Evolutionary conservation across 2,797 vertebrate species (phyloP), one percentile per base, ranked within the genome.

Genomic region (Clarias fuscus): DNA sequence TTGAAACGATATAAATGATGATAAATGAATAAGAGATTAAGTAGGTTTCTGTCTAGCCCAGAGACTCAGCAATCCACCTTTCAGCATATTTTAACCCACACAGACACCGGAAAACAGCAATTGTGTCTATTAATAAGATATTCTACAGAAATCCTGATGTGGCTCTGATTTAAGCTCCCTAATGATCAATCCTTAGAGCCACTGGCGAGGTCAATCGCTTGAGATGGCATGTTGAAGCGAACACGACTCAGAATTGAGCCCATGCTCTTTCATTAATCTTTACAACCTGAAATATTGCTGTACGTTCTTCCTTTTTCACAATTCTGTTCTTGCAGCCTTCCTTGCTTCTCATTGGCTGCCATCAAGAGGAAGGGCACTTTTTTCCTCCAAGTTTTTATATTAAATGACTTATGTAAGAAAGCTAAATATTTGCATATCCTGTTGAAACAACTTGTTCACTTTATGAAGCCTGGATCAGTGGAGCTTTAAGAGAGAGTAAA

Each of bases 331-430:
- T 71, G 53, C 67, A 68, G 30, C 73, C 83, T 85, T 40, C 62
- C 83, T 88, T 56, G 24, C 22, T 87, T 89, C 85, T 87, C 61
- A 91, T 91, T 93, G 89, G 91, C 88, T 88, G 88, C 27, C 73
- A 77, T 37, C 40, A 68, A 4, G 59, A 89, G 88, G 91, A 89
- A 87, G 89, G 81, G 61, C 64, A 80, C 75, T 91, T 84, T 92
- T 94, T 94, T 91, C 92, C 94, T 94, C 91, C 91, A 89, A 93
- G 92, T 94, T 94, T 95, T 93, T 88, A 67, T 91, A 90, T 90
- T 87, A 86, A 84, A 90, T 82, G 86, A 88, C 92, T 95, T 94
- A 92, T 93, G 91, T 92, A 95, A 95, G 92, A 89, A 92, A 86
- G 86, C 92, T 92, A 91, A 95, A 95, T 94, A 95, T 95, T 95